Evolutionary conservation across 92 coral and sea anemone species (phyloP).

Genomic region (Phymanthus crucifer): DNA sequence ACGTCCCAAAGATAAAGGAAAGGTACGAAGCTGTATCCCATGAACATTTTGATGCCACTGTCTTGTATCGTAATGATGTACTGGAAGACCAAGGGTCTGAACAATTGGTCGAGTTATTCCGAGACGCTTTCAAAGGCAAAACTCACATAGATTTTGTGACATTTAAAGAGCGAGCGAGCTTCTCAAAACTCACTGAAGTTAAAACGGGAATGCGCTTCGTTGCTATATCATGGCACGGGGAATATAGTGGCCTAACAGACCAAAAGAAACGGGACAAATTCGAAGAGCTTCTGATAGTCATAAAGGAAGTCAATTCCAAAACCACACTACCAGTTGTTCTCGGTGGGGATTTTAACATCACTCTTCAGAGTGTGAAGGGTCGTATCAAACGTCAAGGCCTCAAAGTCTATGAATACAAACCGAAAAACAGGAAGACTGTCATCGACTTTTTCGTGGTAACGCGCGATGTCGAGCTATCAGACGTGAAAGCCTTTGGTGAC

Average conservation of each 20-base stretch:
- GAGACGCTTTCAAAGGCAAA: neutral
- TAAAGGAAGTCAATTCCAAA: neutral
- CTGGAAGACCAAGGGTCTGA: neutral
- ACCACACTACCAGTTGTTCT: neutral
- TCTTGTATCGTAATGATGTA: constrained; percentile 1
- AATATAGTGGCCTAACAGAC: too few relatives aligned
- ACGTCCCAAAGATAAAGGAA: neutral
- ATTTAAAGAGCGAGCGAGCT: constrained; percentile 12
- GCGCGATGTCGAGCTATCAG: neutral
- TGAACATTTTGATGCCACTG: neutral
- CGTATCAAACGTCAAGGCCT: neutral
- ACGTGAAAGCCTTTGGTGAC: neutral
- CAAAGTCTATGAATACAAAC: neutral
- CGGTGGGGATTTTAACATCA: constrained; percentile 10
- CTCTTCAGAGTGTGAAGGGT: neutral
- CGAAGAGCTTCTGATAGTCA: neutral
- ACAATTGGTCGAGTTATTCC: neutral
- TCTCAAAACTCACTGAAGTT: neutral
- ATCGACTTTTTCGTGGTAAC: constrained; percentile 12
- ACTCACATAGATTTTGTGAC: neutral
- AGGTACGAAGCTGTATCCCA: neutral
- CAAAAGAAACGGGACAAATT: neutral
- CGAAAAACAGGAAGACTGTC: neutral
- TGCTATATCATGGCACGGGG: neutral
- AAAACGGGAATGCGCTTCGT: neutral